These are phyloP conservation scores for Ramphastos sulfuratus DNA, from an alignment of 2,113 vertebrate species.

Conservation along the genomic window DNA sequence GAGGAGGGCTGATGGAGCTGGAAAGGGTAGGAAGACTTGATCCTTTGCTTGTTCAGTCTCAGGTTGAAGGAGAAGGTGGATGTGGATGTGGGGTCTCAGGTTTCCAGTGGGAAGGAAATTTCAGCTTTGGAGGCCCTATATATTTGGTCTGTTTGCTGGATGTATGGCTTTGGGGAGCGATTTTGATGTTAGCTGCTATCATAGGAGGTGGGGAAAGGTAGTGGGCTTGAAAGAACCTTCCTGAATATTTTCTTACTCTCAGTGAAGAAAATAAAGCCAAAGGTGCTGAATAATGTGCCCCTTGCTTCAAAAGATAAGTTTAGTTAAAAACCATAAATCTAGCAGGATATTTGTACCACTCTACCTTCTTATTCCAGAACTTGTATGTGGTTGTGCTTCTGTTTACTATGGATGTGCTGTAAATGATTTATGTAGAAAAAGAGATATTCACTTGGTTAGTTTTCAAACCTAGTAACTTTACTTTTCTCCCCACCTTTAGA, in stretches of 20 bases:
- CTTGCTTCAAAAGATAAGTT: background rate
- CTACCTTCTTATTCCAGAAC: background rate
- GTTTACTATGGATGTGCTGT: background rate
- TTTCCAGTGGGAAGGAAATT: background rate
- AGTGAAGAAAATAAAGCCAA: background rate
- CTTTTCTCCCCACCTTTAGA: background rate
- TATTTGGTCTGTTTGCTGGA: background rate
- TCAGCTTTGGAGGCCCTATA: accelerated
- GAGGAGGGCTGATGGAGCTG: constrained; percentile 6
- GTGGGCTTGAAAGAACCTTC: background rate
- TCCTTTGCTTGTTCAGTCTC: background rate
- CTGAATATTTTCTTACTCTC: background rate
- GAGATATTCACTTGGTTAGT: background rate
- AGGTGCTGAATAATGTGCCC: background rate
- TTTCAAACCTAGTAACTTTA: background rate
- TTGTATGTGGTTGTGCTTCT: background rate
- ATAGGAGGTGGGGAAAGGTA: background rate
- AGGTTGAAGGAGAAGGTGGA: background rate
- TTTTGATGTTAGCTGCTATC: background rate
- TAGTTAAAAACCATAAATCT: background rate
- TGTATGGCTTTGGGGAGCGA: background rate
- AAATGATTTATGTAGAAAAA: background rate
- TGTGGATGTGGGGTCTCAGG: background rate
- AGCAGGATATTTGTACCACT: background rate
- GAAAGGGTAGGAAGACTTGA: background rate